These are phyloP conservation scores for Calameuta filiformis DNA, from an alignment of 2,888 invertebrate species.

Conservation along the genomic window DNA sequence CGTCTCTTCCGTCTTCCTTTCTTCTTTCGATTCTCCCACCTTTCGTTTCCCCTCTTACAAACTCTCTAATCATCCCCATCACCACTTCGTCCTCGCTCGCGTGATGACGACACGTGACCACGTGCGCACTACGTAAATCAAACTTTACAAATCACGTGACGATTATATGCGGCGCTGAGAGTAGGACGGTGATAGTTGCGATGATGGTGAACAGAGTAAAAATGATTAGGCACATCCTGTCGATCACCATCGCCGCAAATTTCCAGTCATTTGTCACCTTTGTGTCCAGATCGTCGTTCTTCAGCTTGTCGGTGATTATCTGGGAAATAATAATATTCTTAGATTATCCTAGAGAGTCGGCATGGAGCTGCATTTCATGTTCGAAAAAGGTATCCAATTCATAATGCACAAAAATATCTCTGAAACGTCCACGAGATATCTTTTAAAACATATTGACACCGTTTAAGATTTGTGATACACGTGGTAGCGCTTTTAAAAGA, in stretches of 20 bases:
- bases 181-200: constrained; percentile 96
- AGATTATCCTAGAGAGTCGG: not conserved
- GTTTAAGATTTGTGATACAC: too few relatives aligned
- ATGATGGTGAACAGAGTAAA: constrained; percentile 98
- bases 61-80: constrained; percentile 12
- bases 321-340: constrained; percentile 47
- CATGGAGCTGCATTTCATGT: not conserved
- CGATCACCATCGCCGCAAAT: constrained; percentile 99
- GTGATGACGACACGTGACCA: not conserved
- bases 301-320: constrained; percentile 81
- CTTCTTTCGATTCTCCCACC: constrained; percentile 15
- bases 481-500: too few relatives aligned
- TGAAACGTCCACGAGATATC: too few relatives aligned
- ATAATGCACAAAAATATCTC: too few relatives aligned
- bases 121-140: too few relatives aligned
- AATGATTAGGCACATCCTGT: constrained; percentile 99
- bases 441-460: too few relatives aligned
- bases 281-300: constrained; percentile 93
- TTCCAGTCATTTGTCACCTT: constrained; percentile 98
- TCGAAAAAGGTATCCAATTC: too few relatives aligned
- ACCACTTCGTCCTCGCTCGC: constrained; percentile 21
- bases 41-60: constrained; percentile 3
- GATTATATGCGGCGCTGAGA: constrained; percentile 96
- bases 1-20: constrained; percentile 25
- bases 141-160: constrained; percentile 74